A percentile compares a stretch with the other conserved stretches of the same genome.
Conservation (phyloP, 2,797 vertebrate genomes). For the Psittacula derbiana region DNA sequence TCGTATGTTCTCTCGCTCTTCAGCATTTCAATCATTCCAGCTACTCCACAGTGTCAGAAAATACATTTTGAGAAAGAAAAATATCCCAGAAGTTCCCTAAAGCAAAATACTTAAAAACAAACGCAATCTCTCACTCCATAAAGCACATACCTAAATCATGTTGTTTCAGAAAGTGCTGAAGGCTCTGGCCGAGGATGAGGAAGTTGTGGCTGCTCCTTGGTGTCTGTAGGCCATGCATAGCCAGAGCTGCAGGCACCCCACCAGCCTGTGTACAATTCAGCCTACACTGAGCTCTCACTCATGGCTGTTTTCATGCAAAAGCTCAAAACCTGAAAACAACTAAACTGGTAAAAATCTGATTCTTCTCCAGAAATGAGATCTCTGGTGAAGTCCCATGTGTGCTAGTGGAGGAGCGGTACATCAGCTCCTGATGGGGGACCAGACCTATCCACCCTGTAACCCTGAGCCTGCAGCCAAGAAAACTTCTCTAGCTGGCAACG, state of each 20-base stretch:
- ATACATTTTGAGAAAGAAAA: neutral
- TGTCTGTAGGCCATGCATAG: neutral
- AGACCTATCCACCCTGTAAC: fast-evolving
- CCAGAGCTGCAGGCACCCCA: neutral
- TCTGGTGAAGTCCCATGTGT: neutral
- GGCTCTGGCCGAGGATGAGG: neutral
- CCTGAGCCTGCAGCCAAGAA: fast-evolving
- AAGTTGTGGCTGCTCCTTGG: neutral
- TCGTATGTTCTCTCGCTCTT: conserved; percentile 3
- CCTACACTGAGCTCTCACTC: neutral
- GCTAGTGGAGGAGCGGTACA: neutral
- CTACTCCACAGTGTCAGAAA: neutral
- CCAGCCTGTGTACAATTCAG: neutral
- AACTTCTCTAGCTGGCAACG: neutral
- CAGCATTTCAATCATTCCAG: conserved; percentile 25
- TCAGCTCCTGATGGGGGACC: neutral
- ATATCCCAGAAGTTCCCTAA: neutral
- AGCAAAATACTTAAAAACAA: neutral
- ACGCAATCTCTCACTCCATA: neutral
- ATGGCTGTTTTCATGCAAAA: fast-evolving
- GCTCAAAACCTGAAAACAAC: neutral
- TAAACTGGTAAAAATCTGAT: neutral
- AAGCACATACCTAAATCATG: neutral
- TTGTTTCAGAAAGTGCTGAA: neutral
- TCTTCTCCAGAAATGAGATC: neutral